These are phyloP conservation scores for Sesia bembeciformis DNA, from an alignment of 2,888 invertebrate species.

Conservation along the genomic window DNA sequence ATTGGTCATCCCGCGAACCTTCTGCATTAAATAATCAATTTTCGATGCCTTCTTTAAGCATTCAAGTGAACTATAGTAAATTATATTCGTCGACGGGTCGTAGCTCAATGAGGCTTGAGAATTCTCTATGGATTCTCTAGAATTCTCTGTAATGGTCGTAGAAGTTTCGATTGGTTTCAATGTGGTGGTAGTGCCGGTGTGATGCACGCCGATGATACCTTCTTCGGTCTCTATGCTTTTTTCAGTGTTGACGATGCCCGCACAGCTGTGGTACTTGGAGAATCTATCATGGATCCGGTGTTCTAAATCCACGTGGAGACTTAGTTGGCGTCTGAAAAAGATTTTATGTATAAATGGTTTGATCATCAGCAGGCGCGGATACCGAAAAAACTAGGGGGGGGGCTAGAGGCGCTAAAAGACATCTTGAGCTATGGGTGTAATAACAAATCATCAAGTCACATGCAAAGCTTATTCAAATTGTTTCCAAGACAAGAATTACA, in stretches of 20 bases:
- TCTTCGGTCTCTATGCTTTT: conserved; percentile 1
- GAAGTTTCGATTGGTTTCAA: conserved; percentile 6
- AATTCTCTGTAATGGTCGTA: conserved; percentile 10
- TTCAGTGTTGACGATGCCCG: conserved; percentile 25
- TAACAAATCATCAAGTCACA: too few relatives aligned
- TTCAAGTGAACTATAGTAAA: conserved; percentile 40
- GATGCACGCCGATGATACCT: conserved; percentile 18
- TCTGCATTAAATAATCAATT: conserved; percentile 22
- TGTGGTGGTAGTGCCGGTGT: conserved; percentile 9
- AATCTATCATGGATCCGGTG: conserved; percentile 38
- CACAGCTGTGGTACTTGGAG: conserved; percentile 44
- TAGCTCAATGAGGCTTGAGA: conserved; percentile 29
- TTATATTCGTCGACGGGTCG: conserved; percentile 41
- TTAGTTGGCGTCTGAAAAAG: conserved; percentile 38
- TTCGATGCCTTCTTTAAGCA: conserved; percentile 29
- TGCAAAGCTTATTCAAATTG: too few relatives aligned
- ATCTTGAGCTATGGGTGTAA: too few relatives aligned
- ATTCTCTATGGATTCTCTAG: conserved; percentile 13
- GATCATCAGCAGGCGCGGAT: too few relatives aligned
- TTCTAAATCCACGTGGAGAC: conserved; percentile 41
- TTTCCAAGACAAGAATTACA: too few relatives aligned
- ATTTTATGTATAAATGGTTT: not conserved
- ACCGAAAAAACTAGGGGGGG: too few relatives aligned
- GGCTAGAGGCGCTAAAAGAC: too few relatives aligned
- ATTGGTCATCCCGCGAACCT: conserved; percentile 20